phyloP scores from a whole-genome alignment of 30 jellyfish, hydroid and myxozoan species.

The Hydractinia echinata region DNA sequence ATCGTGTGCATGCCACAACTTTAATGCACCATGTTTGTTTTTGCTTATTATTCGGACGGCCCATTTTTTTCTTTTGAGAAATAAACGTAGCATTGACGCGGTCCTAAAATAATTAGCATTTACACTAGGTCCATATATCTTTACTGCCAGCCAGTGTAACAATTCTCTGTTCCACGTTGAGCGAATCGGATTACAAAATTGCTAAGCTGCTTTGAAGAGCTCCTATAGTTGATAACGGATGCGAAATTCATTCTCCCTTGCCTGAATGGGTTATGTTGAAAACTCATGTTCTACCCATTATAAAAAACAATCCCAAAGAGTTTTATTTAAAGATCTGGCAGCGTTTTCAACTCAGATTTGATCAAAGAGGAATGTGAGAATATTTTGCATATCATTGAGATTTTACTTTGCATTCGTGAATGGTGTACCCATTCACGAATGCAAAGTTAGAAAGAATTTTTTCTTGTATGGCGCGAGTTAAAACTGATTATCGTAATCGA shows the following conservation, averaged over 20 bases:
- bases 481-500: conserved; percentile 24
- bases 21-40: too few relatives aligned
- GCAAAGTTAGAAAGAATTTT: conserved; percentile 20
- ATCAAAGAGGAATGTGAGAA: background rate
- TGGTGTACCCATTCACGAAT: conserved; percentile 12
- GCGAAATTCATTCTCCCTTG: background rate
- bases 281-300: conserved; percentile 1
- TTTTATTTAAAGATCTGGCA: too few relatives aligned
- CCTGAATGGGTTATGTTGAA: background rate
- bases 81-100: too few relatives aligned
- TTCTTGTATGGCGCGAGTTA: conserved; percentile 21
- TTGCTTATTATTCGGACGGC: too few relatives aligned
- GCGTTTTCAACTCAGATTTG: background rate
- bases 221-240: background rate
- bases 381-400: background rate
- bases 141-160: too few relatives aligned
- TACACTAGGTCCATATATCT: too few relatives aligned
- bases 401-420: background rate
- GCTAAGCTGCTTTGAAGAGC: background rate
- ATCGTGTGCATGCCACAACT: too few relatives aligned
- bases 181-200: too few relatives aligned
- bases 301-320: background rate
- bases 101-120: too few relatives aligned
- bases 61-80: too few relatives aligned
- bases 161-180: too few relatives aligned